Evolutionary conservation across 1,140 invertebrate species (phyloP).

Genomic region (Sipha flava): DNA sequence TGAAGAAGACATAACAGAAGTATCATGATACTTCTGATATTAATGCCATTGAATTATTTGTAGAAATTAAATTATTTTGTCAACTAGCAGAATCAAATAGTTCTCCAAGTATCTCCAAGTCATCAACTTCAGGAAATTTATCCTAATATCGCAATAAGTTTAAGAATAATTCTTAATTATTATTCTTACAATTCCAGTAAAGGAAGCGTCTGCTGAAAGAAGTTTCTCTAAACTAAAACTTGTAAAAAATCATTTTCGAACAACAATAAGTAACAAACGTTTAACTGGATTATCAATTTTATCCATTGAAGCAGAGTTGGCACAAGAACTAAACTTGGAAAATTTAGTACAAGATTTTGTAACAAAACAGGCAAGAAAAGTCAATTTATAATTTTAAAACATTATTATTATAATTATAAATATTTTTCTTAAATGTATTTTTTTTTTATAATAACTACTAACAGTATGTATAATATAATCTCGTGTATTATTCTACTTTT

Average conservation of each 20-base stretch:
- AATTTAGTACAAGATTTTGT: not conserved
- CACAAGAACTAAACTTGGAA: not conserved
- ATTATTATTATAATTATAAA: not conserved
- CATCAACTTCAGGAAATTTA: too few species aligned
- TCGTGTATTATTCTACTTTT: too few species aligned
- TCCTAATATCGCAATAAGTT: not conserved
- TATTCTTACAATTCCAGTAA: constrained; percentile 24
- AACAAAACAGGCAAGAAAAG: too few species aligned
- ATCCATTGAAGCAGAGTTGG: too few species aligned
- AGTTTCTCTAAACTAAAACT: too few species aligned
- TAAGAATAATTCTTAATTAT: too few species aligned
- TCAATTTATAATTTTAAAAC: not conserved
- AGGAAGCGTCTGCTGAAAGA: too few species aligned
- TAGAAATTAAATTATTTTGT: not conserved
- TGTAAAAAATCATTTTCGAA: too few species aligned
- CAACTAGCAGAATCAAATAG: not conserved
- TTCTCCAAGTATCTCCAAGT: not conserved
- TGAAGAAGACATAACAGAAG: too few species aligned
- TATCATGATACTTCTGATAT: not conserved
- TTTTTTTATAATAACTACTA: not conserved
- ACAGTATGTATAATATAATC: not conserved
- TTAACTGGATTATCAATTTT: constrained; percentile 37
- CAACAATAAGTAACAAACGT: constrained; percentile 38
- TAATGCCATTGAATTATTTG: not conserved
- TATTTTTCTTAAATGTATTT: too few species aligned